Base-by-base conservation (phyloP, 2,797 vertebrate species). In the Poeciliopsis infans region DNA sequence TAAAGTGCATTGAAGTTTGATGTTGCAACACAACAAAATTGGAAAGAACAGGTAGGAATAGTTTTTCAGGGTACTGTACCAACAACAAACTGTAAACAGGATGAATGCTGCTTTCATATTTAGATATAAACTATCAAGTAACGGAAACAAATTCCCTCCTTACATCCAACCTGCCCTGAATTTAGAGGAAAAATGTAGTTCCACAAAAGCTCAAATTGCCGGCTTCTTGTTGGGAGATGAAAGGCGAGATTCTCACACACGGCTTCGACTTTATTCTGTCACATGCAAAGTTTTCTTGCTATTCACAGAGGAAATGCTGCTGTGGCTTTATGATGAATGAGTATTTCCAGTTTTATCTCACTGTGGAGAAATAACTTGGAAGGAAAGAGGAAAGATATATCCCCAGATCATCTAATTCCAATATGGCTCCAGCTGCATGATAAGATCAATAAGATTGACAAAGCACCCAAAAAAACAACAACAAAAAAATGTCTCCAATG, bases 251-350 rank as follows among this genome's bases (percentile, higher is more conserved):
- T 36, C 64, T 41, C 36, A 41, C 64, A 68, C 3, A 12, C 41
- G 64, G 18, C 64, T 39, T 23, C 20, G 18, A 47, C 46, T 36
- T 71, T 78, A 89, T 85, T 88, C 78, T 88, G 87, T 88, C 87
- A 86, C 81, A 39, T 68, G 64, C 71, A 79, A 74, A 82, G 77
- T 87, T 88, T 83, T 82, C 75, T 68, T 78, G 64, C 55, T 81
- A 72, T 84, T 88, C 91, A 90, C 86, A 84, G 85, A 90, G 79
- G 82, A 91, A 79, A 80, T 84, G 76, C 86, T 89, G 85, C 79
- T 28, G 49, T 12, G 1, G 76, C 81, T 77, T 82, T 72, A 55
- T 92, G 92, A 91, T 94, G 86, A 94, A 94, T 94, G 86, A 77
- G 39, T 92, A 84, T 88, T 88, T 89, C 68, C 86, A 80, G 75